Evolutionary conservation across 2,113 vertebrate genomes (phyloP).

Genomic region (Lagopus muta): DNA sequence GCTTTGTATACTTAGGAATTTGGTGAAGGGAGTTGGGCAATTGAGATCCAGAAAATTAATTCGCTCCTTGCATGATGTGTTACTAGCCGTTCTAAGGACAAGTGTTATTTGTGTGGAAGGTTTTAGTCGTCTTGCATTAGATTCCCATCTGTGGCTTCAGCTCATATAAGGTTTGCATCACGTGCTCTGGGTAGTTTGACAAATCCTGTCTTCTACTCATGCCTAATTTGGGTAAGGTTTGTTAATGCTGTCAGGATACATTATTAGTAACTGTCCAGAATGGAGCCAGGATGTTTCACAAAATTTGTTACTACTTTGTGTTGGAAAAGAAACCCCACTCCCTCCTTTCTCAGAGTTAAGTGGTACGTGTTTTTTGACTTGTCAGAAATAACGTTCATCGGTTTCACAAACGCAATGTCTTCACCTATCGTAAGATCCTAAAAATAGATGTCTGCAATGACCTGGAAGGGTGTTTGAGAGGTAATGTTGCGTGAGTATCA

Average conservation of each 20-base stretch:
- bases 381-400: background rate
- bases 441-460: background rate
- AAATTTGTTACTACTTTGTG: background rate
- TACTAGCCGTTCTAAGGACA: background rate
- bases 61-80: background rate
- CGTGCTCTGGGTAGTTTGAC: slow-evolving; percentile 2
- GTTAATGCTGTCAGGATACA: background rate
- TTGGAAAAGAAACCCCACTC: background rate
- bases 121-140: background rate
- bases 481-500: background rate
- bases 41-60: background rate
- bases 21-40: background rate
- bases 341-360: background rate
- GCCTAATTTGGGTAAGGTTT: slow-evolving; percentile 2
- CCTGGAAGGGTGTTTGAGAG: background rate
- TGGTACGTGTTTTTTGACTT: background rate
- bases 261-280: background rate
- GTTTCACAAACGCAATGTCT: background rate
- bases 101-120: background rate
- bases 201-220: background rate
- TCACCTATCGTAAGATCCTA: background rate
- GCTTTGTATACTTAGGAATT: background rate
- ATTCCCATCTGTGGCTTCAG: background rate
- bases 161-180: background rate
- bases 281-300: background rate